Percentiles rank a stretch among this genome's conserved stretches.
Evolutionary conservation across 2,113 vertebrate species (phyloP).

Genomic region (Brachyistius frenatus): DNA sequence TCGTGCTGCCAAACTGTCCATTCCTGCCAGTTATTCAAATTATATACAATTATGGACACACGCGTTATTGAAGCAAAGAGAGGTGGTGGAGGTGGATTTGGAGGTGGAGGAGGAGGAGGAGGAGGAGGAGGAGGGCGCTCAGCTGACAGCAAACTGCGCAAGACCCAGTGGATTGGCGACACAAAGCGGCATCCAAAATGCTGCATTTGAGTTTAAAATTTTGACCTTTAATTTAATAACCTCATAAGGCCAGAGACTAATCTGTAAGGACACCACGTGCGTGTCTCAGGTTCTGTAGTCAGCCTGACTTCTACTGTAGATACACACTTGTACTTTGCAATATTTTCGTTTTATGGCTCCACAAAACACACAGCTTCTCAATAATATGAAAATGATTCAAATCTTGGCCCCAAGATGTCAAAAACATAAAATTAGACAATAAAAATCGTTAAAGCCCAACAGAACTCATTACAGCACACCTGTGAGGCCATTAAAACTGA

Average conservation of each 20-base stretch:
- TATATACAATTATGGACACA: conserved; percentile 5
- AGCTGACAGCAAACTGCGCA: background rate
- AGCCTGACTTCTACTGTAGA: background rate
- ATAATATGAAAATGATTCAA: background rate
- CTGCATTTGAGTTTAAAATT: conserved; percentile 16
- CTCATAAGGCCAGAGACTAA: background rate
- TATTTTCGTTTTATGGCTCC: background rate
- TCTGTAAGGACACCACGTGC: background rate
- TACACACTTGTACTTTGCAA: background rate
- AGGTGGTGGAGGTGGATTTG: background rate
- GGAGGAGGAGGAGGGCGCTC: background rate
- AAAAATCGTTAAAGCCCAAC: conserved; percentile 8
- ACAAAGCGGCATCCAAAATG: background rate
- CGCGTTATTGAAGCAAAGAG: conserved; percentile 1
- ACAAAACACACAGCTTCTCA: background rate
- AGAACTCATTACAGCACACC: no score
- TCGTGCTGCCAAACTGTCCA: background rate
- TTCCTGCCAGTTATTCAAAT: conserved; percentile 31
- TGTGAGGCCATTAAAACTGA: no score
- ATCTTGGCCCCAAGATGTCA: background rate
- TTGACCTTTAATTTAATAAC: conserved; percentile 20
- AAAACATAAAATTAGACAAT: background rate
- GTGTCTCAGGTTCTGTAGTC: background rate
- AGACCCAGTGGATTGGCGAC: background rate
- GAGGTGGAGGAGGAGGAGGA: background rate